These are phyloP conservation scores for Apteryx mantelli DNA, from an alignment of 2,113 vertebrate genomes.

Conservation along the genomic window DNA sequence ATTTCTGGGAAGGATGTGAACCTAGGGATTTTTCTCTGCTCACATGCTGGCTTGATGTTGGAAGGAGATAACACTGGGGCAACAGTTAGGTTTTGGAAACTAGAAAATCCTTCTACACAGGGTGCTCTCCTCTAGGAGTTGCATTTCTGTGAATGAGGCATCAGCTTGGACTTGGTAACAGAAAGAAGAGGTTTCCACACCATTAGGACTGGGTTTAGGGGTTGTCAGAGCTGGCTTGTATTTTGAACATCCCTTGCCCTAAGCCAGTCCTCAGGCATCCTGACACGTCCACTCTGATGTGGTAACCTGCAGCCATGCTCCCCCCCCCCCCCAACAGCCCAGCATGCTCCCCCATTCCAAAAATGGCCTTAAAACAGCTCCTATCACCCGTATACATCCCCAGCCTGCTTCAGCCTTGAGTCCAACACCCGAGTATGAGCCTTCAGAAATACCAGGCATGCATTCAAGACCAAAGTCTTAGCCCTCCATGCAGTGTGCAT, in stretches of 20 bases:
- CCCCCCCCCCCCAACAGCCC: not conserved
- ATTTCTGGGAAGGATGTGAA: slow-evolving; percentile 58
- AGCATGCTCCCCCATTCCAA: not conserved
- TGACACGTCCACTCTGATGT: not conserved
- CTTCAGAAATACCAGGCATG: not conserved
- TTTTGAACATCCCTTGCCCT: not conserved
- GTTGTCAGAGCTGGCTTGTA: not conserved
- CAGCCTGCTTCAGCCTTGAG: not conserved
- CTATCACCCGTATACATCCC: rapidly evolving
- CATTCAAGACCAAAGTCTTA: too few relatives aligned
- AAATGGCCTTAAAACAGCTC: not conserved
- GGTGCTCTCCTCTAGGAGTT: not conserved
- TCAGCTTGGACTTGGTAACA: not conserved
- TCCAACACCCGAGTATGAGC: not conserved
- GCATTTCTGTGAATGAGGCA: not conserved
- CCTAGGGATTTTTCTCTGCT: not conserved
- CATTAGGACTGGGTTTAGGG: not conserved
- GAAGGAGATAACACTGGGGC: not conserved
- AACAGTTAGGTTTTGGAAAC: not conserved
- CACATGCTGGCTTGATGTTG: not conserved
- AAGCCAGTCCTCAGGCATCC: not conserved
- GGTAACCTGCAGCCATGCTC: not conserved
- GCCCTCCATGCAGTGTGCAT: too few relatives aligned
- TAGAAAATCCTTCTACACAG: not conserved
- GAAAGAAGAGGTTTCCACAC: not conserved